Conservation (phyloP, 2,888 invertebrate genomes). For the Meghimatium bilineatum region DNA sequence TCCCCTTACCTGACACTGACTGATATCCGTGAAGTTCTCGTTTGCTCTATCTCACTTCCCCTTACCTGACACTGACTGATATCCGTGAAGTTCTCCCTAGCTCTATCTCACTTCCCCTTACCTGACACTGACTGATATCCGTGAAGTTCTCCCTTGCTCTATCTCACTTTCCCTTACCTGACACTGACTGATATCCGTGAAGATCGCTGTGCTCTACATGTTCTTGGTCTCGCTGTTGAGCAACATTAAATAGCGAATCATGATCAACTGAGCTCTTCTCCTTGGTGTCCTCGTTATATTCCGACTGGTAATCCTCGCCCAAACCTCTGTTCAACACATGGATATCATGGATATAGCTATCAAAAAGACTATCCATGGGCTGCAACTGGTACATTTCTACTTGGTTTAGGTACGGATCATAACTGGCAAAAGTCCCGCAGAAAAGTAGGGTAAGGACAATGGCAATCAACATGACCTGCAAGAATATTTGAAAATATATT, state of each 20-base stretch:
- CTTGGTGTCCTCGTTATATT: not conserved
- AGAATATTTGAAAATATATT: not conserved
- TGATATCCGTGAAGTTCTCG: too few species aligned
- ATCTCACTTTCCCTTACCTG: conserved; percentile 55
- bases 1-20: not conserved
- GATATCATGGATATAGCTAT: conserved; percentile 50
- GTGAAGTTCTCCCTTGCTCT: not conserved
- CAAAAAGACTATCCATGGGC: conserved; percentile 46
- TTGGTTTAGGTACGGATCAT: conserved; percentile 51
- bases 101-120: not conserved
- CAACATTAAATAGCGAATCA: conserved; percentile 57
- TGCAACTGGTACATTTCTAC: conserved; percentile 58
- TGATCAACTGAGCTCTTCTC: conserved; percentile 50
- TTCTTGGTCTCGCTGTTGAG: conserved; percentile 67
- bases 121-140: not conserved
- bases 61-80: not conserved
- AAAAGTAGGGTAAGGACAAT: not conserved
- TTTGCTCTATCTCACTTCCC: not conserved
- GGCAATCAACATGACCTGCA: not conserved
- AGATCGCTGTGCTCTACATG: conserved; percentile 67
- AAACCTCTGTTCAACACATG: conserved; percentile 23
- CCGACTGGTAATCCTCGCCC: not conserved
- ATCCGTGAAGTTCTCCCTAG: not conserved
- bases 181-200: conserved; percentile 68
- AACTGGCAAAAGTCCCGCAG: conserved; percentile 20